Evolutionary conservation across 2,888 invertebrate genomes (phyloP).

Genomic region (Apodemia hepburni): DNA sequence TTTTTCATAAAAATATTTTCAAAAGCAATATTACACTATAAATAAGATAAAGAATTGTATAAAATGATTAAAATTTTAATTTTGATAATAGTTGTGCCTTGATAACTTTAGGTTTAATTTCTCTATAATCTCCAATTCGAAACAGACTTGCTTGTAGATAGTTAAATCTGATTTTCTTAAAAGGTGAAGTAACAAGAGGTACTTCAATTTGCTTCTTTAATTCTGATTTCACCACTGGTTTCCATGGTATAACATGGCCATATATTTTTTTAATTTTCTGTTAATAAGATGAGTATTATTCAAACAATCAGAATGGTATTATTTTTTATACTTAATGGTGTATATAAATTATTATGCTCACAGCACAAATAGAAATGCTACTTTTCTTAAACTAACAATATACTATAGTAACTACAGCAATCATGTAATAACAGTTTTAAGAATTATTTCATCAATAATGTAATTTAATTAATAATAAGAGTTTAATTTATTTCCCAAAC

Average conservation of each 20-base stretch:
- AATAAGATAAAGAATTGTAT: neutral
- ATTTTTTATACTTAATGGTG: too few species aligned
- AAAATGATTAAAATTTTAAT: neutral
- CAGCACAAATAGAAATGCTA: too few species aligned
- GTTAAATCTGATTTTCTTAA: conserved; percentile 40
- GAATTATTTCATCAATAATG: too few species aligned
- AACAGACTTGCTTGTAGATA: conserved; percentile 47
- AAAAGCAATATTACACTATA: neutral
- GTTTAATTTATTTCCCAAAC: too few species aligned
- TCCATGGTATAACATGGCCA: conserved; percentile 62
- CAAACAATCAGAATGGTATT: neutral
- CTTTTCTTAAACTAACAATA: too few species aligned
- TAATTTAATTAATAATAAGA: too few species aligned
- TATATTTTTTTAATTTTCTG: conserved; percentile 34
- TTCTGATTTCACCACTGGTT: conserved; percentile 33
- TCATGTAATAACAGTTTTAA: too few species aligned
- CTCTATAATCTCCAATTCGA: conserved; percentile 39
- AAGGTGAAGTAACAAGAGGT: conserved; percentile 35
- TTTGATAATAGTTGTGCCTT: conserved; percentile 21
- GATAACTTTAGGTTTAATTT: conserved; percentile 38
- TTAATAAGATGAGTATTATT: conserved; percentile 11
- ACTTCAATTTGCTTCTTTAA: conserved; percentile 35
- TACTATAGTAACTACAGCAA: too few species aligned
- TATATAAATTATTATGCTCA: too few species aligned
- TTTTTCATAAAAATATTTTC: neutral